Conservation (phyloP, 2,113 vertebrate genomes). For the Cynocephalus volans region DNA sequence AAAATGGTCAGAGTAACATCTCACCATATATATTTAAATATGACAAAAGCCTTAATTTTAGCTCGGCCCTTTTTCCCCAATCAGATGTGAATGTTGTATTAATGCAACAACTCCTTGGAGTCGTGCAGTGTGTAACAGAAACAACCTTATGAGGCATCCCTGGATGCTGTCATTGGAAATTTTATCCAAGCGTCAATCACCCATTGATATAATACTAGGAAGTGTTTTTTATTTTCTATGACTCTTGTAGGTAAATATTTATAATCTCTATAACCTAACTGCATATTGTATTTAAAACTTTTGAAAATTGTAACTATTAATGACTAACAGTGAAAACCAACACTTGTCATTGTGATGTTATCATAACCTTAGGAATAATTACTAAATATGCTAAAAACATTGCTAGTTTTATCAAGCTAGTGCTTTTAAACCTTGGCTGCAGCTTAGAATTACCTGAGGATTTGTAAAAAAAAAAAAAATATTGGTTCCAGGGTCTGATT, state of each 20-base stretch:
- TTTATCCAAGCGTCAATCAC: not conserved
- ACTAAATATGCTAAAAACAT: constrained; percentile 42
- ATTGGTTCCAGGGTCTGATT: not conserved
- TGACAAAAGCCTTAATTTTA: not conserved
- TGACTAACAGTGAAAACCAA: not conserved
- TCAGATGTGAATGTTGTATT: not conserved
- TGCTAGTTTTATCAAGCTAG: constrained; percentile 6
- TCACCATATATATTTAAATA: not conserved
- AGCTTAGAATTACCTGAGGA: not conserved
- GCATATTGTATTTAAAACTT: not conserved
- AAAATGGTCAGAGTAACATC: not conserved
- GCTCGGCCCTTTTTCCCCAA: not conserved
- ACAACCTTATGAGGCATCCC: not conserved
- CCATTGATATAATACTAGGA: not conserved
- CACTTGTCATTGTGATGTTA: not conserved
- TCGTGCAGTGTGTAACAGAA: not conserved
- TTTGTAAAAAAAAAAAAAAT: not conserved
- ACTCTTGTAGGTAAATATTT: constrained; percentile 9
- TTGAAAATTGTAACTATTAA: not conserved
- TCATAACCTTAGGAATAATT: constrained; percentile 52
- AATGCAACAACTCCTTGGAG: not conserved
- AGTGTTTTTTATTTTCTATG: constrained; percentile 11
- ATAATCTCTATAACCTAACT: constrained; percentile 12
- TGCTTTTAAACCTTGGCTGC: constrained; percentile 2
- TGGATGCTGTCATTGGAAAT: not conserved